Percentiles rank a stretch among this genome's conserved stretches.
phyloP scores from a whole-genome alignment of 2,888 invertebrate species.

The Xanthia togata region DNA sequence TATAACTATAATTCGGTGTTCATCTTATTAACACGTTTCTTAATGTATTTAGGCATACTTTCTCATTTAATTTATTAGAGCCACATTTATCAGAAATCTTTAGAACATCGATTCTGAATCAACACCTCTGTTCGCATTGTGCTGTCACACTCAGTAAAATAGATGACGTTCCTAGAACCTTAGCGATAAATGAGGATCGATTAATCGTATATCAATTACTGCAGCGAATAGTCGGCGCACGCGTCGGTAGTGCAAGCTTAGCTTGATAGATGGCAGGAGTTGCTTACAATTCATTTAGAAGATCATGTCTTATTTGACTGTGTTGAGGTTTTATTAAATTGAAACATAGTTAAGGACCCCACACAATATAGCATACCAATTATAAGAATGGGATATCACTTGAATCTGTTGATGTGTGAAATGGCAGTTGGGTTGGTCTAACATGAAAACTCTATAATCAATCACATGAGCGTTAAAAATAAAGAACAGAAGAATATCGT shows the following conservation, averaged over 20 bases:
- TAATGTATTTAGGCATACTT: neutral
- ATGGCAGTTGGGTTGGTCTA: neutral
- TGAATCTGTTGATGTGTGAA: neutral
- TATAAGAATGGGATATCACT: neutral
- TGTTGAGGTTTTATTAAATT: neutral
- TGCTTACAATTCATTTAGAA: conserved; percentile 2
- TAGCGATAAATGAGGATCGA: conserved; percentile 20
- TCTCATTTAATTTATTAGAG: neutral
- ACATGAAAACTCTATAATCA: neutral
- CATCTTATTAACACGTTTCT: neutral
- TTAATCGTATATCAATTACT: conserved; percentile 32
- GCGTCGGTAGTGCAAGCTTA: conserved; percentile 18
- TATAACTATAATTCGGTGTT: neutral
- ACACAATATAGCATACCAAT: too few species aligned
- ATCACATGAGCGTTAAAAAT: neutral
- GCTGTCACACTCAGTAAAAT: conserved; percentile 26
- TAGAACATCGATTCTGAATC: neutral
- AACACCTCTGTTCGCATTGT: conserved; percentile 32
- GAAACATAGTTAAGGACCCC: too few species aligned
- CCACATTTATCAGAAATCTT: conserved; percentile 5
- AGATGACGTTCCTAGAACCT: conserved; percentile 9
- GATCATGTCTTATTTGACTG: neutral
- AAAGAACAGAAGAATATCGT: neutral
- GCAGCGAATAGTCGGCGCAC: neutral
- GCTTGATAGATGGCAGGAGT: conserved; percentile 31